Evolutionary conservation across 2,888 invertebrate species (phyloP), one percentile per base, ranked within the genome.

Genomic region (Chelonus formosanus): DNA sequence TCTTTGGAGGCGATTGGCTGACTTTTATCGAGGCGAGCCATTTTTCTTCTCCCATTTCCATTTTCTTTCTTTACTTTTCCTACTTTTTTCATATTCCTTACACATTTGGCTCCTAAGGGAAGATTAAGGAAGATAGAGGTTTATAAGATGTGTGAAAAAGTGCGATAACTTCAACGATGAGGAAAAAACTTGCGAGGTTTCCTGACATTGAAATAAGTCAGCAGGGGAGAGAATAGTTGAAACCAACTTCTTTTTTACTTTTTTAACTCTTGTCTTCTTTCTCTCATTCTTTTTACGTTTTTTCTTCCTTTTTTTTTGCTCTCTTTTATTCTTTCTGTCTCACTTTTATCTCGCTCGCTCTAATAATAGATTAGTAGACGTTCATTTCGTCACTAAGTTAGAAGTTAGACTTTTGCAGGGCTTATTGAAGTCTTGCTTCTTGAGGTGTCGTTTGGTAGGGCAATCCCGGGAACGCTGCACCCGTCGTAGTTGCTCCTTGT

Each of bases 401-500:
- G 34, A 36, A 59, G 45, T 67, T 56, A 48, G 47, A 8, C 63
- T 58, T 65, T 50, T 40, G 59, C n/a, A 31, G 44, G 32, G 34
- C 70, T 75, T 90, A 92, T 85, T 92, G 92, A 85, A 92, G 89
- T 80, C 92, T 86, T 55, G 92, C 92, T 84, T 92, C 92, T 84
- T 92, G 92, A 67, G 92, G 88, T 67, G 90, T 89, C 56, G 88
- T 86, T 74, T 88, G 88, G 75, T 89, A 89, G 1, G 89, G 88
- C 61, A 90, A 85, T 44, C 87, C 90, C 1, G 91, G 91, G 71
- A 92, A 89, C 7, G 90, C 87, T 40, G 87, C 87, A 4, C 84
- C 85, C 59, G 84, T 84, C 52, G 85, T 84, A 59, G 82, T 81
- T 52, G 86, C 86, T 52, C 87, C 84, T 32, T 86, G 88, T 66